Percentiles rank a stretch among this genome's conserved stretches.
These are phyloP conservation scores for Mormyrus hasselquistii DNA, from an alignment of 2,797 vertebrate genomes.

Conservation along the genomic window DNA sequence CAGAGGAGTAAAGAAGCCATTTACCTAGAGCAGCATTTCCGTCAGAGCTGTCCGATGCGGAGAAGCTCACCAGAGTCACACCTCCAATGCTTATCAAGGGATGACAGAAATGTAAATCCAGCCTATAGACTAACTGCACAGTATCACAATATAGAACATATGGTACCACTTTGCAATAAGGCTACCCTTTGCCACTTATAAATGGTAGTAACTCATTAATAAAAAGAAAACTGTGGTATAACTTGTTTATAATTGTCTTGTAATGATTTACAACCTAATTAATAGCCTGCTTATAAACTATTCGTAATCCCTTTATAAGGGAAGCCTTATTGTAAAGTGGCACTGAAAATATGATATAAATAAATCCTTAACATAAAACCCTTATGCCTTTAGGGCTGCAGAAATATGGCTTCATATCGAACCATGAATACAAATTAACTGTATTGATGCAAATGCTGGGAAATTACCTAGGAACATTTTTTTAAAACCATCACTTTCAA, in stretches of 20 bases:
- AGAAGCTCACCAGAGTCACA: slow-evolving; percentile 84
- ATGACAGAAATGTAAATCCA: background rate
- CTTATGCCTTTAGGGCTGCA: background rate
- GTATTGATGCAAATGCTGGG: background rate
- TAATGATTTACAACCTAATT: background rate
- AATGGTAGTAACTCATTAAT: background rate
- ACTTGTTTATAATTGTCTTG: background rate
- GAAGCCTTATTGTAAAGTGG: background rate
- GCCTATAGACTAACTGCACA: background rate
- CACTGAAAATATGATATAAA: background rate
- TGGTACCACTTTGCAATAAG: background rate
- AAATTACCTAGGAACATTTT: background rate
- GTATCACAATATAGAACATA: background rate
- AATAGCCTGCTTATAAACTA: background rate
- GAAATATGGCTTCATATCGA: background rate
- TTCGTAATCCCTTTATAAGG: background rate
- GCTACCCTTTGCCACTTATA: background rate
- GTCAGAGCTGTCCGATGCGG: slow-evolving; percentile 75
- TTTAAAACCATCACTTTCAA: background rate
- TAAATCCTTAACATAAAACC: background rate
- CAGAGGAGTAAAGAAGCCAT: background rate
- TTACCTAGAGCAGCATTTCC: slow-evolving; percentile 79
- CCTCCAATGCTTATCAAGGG: slow-evolving; percentile 77
- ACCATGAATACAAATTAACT: background rate
- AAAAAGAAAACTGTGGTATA: background rate